Percentiles rank a stretch among this genome's conserved stretches.
These are phyloP conservation scores for Bellardia bayeri DNA, from an alignment of 2,888 invertebrate species.

Conservation along the genomic window DNA sequence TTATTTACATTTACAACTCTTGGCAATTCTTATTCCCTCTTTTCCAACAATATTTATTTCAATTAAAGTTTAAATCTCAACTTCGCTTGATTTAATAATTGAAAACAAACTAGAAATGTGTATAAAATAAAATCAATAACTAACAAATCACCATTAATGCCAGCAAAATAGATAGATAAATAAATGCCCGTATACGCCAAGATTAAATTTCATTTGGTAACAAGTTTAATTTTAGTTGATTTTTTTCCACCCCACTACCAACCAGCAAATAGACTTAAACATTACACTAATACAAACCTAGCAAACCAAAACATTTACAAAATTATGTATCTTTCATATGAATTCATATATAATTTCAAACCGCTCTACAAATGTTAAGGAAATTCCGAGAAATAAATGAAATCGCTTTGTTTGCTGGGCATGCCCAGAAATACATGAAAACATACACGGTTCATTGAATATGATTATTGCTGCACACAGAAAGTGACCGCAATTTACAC, in stretches of 20 bases:
- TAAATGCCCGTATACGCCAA: slow-evolving; percentile 42
- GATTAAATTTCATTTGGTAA: slow-evolving; percentile 56
- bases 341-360: background rate
- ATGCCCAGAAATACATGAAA: background rate
- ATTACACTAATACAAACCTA: background rate
- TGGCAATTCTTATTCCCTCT: too few relatives aligned
- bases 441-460: slow-evolving; percentile 67
- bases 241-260: slow-evolving; percentile 24
- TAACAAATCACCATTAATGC: slow-evolving; percentile 69
- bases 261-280: background rate
- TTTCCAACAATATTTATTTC: too few relatives aligned
- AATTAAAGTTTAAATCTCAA: too few relatives aligned
- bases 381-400: too few relatives aligned
- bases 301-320: background rate
- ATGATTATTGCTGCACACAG: slow-evolving; percentile 69
- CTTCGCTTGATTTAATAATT: background rate
- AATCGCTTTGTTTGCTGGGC: too few relatives aligned
- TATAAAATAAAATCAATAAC: slow-evolving; percentile 65
- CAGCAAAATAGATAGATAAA: slow-evolving; percentile 53
- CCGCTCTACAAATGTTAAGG: too few relatives aligned
- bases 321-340: background rate
- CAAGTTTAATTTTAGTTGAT: slow-evolving; percentile 44
- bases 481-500: slow-evolving; percentile 72
- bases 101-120: background rate
- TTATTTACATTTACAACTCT: too few relatives aligned